phyloP scores from a whole-genome alignment of 2,888 invertebrate species.

The Liopterus haemorrhoidalis region DNA sequence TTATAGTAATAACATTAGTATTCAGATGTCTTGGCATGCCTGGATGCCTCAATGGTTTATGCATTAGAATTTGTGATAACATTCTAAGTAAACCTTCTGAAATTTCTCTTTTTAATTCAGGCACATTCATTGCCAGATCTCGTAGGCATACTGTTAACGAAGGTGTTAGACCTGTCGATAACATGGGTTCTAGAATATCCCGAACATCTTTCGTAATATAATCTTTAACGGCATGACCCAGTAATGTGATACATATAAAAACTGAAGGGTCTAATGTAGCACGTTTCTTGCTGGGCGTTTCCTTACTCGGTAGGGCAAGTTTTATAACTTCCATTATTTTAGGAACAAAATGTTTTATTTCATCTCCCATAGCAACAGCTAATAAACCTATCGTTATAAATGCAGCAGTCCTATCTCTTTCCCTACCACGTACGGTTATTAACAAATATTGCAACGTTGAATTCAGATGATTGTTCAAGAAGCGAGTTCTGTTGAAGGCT shows the following conservation, averaged over 20 bases:
- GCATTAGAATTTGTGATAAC: constrained; percentile 84
- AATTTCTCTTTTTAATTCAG: constrained; percentile 80
- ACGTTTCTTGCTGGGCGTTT: constrained; percentile 70
- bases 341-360: constrained; percentile 73
- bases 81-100: constrained; percentile 89
- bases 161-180: constrained; percentile 84
- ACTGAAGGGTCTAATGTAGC: constrained; percentile 76
- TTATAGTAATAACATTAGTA: constrained; percentile 48
- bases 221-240: constrained; percentile 78
- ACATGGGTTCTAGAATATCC: constrained; percentile 84
- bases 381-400: constrained; percentile 87
- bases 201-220: constrained; percentile 71
- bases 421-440: constrained; percentile 68
- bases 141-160: constrained; percentile 85
- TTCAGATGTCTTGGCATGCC: constrained; percentile 64
- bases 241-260: constrained; percentile 86
- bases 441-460: constrained; percentile 74
- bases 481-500: constrained; percentile 81
- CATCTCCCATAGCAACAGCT: constrained; percentile 78
- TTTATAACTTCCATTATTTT: constrained; percentile 73
- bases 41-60: constrained; percentile 75
- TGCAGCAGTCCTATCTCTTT: constrained; percentile 79
- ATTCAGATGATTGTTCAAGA: constrained; percentile 67
- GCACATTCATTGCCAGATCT: constrained; percentile 83
- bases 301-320: constrained; percentile 58